phyloP scores from a whole-genome alignment of 2,888 invertebrate species.

The Lasiommata megera region DNA sequence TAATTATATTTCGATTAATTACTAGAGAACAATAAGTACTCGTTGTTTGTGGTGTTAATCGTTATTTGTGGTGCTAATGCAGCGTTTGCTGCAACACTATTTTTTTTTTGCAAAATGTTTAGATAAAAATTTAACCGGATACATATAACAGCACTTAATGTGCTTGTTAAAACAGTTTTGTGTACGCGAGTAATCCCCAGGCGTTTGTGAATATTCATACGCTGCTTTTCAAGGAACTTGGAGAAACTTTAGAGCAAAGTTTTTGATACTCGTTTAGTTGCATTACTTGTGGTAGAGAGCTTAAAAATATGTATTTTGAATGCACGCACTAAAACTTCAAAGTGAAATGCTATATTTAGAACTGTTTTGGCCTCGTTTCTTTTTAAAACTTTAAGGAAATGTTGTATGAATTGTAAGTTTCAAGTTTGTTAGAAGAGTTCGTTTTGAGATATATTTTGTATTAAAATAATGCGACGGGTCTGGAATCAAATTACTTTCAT shows the following conservation, averaged over 20 bases:
- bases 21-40: no score
- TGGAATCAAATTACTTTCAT: no score
- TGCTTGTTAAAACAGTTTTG: conserved; percentile 51
- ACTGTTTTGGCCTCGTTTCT: not conserved
- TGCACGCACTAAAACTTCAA: conserved; percentile 20
- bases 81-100: not conserved
- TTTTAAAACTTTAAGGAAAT: not conserved
- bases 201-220: conserved; percentile 67
- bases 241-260: conserved; percentile 43
- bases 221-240: conserved; percentile 49
- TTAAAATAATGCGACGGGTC: no score
- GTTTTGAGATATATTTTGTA: no score
- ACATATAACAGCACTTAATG: conserved; percentile 42
- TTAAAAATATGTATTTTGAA: conserved; percentile 23
- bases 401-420: not conserved
- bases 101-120: not conserved
- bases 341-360: conserved; percentile 1
- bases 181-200: conserved; percentile 52
- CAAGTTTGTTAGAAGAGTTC: no score
- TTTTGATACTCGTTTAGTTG: conserved; percentile 28
- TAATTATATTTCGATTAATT: no score
- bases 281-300: conserved; percentile 26
- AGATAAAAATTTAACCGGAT: conserved; percentile 21
- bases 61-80: not conserved
- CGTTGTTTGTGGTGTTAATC: not conserved